Evolutionary conservation across 2,888 invertebrate genomes (phyloP), one percentile per base, ranked within the genome.

Genomic region (Syrista parreyssii): DNA sequence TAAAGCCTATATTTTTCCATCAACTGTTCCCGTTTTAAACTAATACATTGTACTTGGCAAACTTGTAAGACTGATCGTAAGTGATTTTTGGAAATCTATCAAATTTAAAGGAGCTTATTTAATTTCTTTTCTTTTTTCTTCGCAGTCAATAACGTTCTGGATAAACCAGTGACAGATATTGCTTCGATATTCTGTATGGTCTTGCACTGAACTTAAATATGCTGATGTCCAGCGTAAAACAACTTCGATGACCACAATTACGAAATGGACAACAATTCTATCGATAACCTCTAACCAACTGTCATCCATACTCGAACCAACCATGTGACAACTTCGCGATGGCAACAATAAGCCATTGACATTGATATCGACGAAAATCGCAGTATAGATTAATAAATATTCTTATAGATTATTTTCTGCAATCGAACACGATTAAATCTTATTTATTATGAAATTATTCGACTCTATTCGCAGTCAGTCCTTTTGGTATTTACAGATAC

Each of bases 241-340:
- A 23, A 55, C 23, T 9, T 55, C 23, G 23, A 23, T 23, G 9
- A 9, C 0, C 6, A 55, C 9, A 55, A 55, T 55, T 55, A 9
- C 0, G 6, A 23, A 23, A 55, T 1, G 23, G 23, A 15, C 0
- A 23, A 9, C 0, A 55, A 1, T 2, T 23, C 2, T 6, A 0
- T 23, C 0, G 6, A 2, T 9, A 0, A 23, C 6, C 40, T 9
- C 9, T 23, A 55, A 55, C 12, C 12, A 2, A 40, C 2, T 23
- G 40, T 23, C 6, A 40, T 40, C 15, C 6, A 15, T 4, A 40
- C 23, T 15, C 23, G 15, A 6, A 23, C 15, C 6, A 23, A 6
- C 6, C 40, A 40, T 23, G 40, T 23, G 23, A 23, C 2, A 40
- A 40, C 23, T 6, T 40, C 15, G 15, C 40, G 15, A 23, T 40